These are phyloP conservation scores for Pantelozetes paolii DNA, from an alignment of 2,888 invertebrate genomes.

Conservation along the genomic window DNA sequence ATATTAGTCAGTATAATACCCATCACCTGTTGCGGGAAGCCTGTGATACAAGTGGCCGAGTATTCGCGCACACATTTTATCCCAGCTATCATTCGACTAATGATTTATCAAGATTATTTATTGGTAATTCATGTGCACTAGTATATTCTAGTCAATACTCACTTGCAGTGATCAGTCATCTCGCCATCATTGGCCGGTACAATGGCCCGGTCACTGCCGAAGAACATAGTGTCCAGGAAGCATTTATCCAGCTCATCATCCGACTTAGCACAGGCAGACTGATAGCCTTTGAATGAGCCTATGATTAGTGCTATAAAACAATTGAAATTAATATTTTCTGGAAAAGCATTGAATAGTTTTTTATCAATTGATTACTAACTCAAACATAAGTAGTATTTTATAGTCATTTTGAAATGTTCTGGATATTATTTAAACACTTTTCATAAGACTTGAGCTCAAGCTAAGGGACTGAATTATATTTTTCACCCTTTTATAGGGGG, in stretches of 20 bases:
- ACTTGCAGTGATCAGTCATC: conserved; percentile 25
- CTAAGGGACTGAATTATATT: no score
- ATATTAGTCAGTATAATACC: not conserved
- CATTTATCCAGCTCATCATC: conserved; percentile 23
- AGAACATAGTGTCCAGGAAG: conserved; percentile 12
- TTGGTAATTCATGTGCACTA: not conserved
- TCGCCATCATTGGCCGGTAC: conserved; percentile 36
- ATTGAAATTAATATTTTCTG: not conserved
- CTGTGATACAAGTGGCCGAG: not conserved
- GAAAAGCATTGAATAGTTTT: not conserved
- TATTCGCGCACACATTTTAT: not conserved
- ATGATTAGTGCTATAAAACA: conserved; percentile 2
- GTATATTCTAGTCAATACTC: not conserved
- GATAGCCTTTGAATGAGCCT: not conserved
- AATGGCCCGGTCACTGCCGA: not conserved
- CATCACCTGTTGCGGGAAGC: not conserved
- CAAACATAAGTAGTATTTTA: not conserved
- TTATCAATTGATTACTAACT: not conserved
- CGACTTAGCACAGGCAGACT: not conserved
- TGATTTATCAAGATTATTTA: not conserved
- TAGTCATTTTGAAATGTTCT: not conserved
- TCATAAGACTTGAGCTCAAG: not conserved
- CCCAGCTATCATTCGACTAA: not conserved
- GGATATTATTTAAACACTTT: no score
- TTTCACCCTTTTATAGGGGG: no score